A percentile compares a stretch with the other conserved stretches of the same genome.
These are phyloP conservation scores for Cydia splendana DNA, from an alignment of 1,140 invertebrate species.

Conservation along the genomic window DNA sequence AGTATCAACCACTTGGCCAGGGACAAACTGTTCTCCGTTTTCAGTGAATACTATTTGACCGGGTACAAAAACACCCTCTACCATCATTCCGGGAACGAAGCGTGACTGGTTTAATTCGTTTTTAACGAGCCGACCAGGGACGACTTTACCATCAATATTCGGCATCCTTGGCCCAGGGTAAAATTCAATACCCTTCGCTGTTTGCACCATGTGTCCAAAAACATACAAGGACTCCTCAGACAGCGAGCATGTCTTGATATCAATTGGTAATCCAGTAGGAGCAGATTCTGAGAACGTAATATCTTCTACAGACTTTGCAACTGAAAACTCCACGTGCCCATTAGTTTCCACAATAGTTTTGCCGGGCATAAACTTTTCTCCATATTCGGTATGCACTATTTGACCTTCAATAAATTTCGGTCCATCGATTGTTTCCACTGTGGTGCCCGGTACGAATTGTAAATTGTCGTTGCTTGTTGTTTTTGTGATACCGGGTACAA, in stretches of 20 bases:
- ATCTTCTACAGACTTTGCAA: constrained; percentile 81
- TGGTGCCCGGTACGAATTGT: constrained; percentile 84
- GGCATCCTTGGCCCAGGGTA: constrained; percentile 81
- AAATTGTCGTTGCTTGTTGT: constrained; percentile 49
- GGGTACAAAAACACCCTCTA: constrained; percentile 84
- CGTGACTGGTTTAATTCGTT: constrained; percentile 82
- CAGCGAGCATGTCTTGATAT: constrained; percentile 80
- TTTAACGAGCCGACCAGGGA: constrained; percentile 84
- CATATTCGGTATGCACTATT: constrained; percentile 80
- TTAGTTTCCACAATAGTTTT: constrained; percentile 76
- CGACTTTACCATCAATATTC: constrained; percentile 81
- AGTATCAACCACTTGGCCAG: constrained; percentile 86
- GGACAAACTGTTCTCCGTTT: constrained; percentile 87
- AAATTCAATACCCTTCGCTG: constrained; percentile 84
- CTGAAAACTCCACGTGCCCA: constrained; percentile 81
- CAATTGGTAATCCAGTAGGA: constrained; percentile 80
- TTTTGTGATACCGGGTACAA: constrained; percentile 81
- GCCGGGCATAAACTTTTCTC: constrained; percentile 83
- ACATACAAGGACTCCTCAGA: constrained; percentile 80
- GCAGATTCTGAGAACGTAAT: constrained; percentile 79
- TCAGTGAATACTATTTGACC: constrained; percentile 86
- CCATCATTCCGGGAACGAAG: constrained; percentile 86
- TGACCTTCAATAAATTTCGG: constrained; percentile 85
- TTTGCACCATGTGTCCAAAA: constrained; percentile 86
- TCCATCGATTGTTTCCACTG: constrained; percentile 83